These are phyloP conservation scores for Doris montereyensis DNA, from an alignment of 2,888 invertebrate species.

Conservation along the genomic window DNA sequence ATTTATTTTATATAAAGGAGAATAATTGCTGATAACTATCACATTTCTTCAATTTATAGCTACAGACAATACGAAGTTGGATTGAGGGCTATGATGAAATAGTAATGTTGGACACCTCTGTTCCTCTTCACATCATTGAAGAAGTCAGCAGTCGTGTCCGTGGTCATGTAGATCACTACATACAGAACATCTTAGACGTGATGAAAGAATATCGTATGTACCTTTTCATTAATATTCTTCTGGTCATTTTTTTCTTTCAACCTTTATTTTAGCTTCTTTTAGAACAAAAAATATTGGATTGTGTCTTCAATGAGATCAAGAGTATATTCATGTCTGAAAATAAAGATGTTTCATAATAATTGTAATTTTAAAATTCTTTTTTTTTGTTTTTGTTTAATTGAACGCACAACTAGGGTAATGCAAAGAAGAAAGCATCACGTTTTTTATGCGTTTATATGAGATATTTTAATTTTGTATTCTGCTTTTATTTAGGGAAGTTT, in stretches of 20 bases:
- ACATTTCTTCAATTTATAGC: slow-evolving; percentile 54
- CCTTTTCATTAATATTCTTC: background rate
- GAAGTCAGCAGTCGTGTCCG: slow-evolving; percentile 60
- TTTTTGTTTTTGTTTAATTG: too few relatives aligned
- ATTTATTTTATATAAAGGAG: background rate
- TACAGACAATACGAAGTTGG: slow-evolving; percentile 67
- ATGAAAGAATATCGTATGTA: slow-evolving; percentile 67
- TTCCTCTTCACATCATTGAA: slow-evolving; percentile 67
- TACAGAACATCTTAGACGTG: slow-evolving; percentile 67
- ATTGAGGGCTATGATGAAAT: slow-evolving; percentile 59
- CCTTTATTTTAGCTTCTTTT: too few relatives aligned
- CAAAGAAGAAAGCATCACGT: too few relatives aligned
- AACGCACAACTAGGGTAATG: too few relatives aligned
- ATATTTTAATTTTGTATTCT: too few relatives aligned
- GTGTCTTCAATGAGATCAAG: too few relatives aligned
- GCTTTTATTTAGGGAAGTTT: too few relatives aligned
- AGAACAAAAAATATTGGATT: too few relatives aligned
- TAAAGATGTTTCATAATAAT: too few relatives aligned
- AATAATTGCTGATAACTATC: background rate
- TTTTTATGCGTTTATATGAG: too few relatives aligned
- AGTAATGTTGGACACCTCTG: slow-evolving; percentile 61
- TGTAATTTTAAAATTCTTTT: too few relatives aligned
- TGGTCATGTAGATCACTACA: slow-evolving; percentile 66
- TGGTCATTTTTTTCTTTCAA: background rate
- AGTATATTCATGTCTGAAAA: too few relatives aligned